A percentile compares a stretch with the other conserved stretches of the same genome.
Evolutionary conservation across 2,113 vertebrate genomes (phyloP).

Genomic region (Silurus asotus): DNA sequence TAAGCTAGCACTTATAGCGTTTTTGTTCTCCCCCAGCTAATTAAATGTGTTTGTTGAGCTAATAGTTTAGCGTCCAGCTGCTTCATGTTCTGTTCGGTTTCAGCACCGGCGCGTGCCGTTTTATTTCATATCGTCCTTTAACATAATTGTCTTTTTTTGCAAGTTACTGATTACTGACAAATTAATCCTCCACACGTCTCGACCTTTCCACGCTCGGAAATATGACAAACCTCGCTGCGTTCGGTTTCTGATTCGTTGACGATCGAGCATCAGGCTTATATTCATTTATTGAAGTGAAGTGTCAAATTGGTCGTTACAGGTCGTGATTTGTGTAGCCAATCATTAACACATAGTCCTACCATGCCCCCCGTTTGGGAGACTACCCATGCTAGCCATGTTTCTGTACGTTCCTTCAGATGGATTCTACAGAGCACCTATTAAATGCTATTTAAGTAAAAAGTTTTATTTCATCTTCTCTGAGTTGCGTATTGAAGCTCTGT

Average conservation of each 20-base stretch:
- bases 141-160: not conserved
- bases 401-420: not conserved
- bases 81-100: not conserved
- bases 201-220: not conserved
- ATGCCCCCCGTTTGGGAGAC: not conserved
- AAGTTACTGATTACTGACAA: not conserved
- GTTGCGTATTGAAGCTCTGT: not conserved
- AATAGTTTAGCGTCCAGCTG: not conserved
- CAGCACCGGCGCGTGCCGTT: not conserved
- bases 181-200: not conserved
- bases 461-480: not conserved
- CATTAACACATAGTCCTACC: not conserved
- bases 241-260: not conserved
- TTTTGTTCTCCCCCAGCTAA: not conserved
- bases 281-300: not conserved
- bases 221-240: not conserved
- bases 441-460: not conserved
- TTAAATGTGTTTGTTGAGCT: not conserved
- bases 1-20: not conserved
- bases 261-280: not conserved
- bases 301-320: not conserved
- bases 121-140: not conserved
- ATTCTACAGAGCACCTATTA: not conserved
- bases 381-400: not conserved
- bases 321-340: not conserved